phyloP scores from a whole-genome alignment of 1,140 invertebrate species.

The Drosophila ercepeae region DNA sequence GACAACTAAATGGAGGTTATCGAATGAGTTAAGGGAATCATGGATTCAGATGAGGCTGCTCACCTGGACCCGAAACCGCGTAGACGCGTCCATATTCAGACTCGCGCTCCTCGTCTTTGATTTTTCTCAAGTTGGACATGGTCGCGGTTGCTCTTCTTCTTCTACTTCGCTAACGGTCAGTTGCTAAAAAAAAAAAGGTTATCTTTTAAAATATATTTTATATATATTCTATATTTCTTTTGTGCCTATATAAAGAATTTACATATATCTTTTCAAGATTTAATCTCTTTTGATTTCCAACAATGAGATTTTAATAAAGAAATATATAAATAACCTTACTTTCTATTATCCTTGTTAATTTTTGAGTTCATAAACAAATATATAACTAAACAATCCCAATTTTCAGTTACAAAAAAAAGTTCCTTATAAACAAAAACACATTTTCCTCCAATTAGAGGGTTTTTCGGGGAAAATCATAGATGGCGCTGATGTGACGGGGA shows the following conservation, averaged over 20 bases:
- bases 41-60: slow-evolving; percentile 82
- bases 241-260: no score
- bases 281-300: no score
- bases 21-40: background rate
- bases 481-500: slow-evolving; percentile 61
- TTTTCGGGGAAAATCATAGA: slow-evolving; percentile 49
- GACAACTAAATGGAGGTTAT: slow-evolving; percentile 90
- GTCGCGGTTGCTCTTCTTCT: slow-evolving; percentile 61
- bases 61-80: slow-evolving; percentile 98
- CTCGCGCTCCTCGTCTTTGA: slow-evolving; percentile 94
- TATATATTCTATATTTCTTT: no score
- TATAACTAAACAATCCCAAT: no score
- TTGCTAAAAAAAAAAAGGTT: background rate
- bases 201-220: no score
- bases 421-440: slow-evolving; percentile 70
- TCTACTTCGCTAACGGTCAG: slow-evolving; percentile 46
- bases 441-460: slow-evolving; percentile 43
- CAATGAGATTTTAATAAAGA: no score
- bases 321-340: no score
- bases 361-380: no score
- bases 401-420: slow-evolving; percentile 3
- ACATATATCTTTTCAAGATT: no score
- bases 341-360: no score
- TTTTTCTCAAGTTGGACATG: slow-evolving; percentile 88
- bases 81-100: slow-evolving; percentile 96